Evolutionary conservation across 2,888 invertebrate genomes (phyloP), one percentile per base, ranked within the genome.

Genomic region (Neoscelio sp.): DNA sequence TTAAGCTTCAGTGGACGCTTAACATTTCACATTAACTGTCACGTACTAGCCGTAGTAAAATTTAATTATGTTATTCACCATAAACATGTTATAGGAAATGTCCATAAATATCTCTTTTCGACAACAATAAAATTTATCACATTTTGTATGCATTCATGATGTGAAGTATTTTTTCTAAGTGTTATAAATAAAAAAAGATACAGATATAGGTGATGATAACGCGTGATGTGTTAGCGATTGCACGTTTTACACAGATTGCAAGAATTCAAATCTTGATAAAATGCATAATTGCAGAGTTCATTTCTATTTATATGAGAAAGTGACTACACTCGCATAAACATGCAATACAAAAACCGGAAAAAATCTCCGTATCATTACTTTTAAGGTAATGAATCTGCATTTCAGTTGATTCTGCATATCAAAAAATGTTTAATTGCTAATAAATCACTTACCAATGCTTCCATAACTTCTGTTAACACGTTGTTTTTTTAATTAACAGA

Each of bases 231-330:
- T 73, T 73, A 73, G 62, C 78, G 58, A 78, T 73, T 60, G 73
- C 56, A 42, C 54, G 50, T 68, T 73, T 67, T 73, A 73, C 73
- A 77, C 64, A 48, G 76, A 77, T 70, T 70, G 73, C 60, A 67
- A 44, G 74, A 74, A 78, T 78, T 74, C 62, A 56, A 78, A 78
- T 73, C 78, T 78, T 78, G 78, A 78, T 78, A 73, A 78, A 78
- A 78, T 67, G 48, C 62, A 73, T 54, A 33, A 52, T 64, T 35
- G 62, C 52, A 38, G 65, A 73, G 78, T 78, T 74, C 74, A 74
- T 73, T 40, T 78, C 68, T 78, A 78, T 78, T 78, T 74, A 74
- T 78, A 78, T 50, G 68, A 68, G 68, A 76, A 76, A 76, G 68
- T 62, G 52, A 52, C 38, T 68, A 56, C 35, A 10, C 58, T 40